Evolutionary conservation across 2,888 invertebrate species (phyloP).

Genomic region (Acronicta leporina): DNA sequence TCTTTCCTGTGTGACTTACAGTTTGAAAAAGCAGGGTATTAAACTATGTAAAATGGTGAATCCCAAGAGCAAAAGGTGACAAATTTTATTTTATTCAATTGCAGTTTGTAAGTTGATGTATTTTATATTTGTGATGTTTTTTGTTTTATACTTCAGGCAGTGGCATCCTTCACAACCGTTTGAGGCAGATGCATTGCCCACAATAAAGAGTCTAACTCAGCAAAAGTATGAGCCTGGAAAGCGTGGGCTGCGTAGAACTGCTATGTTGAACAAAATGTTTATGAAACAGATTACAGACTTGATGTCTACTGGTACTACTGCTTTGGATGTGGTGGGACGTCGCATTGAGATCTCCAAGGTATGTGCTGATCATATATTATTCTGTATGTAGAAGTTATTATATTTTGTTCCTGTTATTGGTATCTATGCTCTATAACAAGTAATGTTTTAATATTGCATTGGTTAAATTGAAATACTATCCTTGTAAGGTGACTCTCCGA

Average conservation of each 20-base stretch:
- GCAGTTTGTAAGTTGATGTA: background rate
- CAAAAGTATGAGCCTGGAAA: constrained; percentile 86
- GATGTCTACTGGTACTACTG: constrained; percentile 92
- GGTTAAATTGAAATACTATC: too few relatives aligned
- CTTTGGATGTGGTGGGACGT: constrained; percentile 90
- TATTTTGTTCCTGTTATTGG: too few relatives aligned
- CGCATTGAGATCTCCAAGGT: constrained; percentile 93
- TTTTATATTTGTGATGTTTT: background rate
- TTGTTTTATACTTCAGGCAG: constrained; percentile 72
- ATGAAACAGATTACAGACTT: constrained; percentile 94
- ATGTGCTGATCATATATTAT: constrained; percentile 10
- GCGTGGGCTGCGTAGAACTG: constrained; percentile 88
- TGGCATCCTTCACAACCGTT: constrained; percentile 70
- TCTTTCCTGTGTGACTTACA: constrained; percentile 65
- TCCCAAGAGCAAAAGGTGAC: constrained; percentile 76
- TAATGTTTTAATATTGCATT: too few relatives aligned
- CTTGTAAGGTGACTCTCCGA: too few relatives aligned
- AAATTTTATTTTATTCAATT: background rate
- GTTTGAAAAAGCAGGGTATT: constrained; percentile 76
- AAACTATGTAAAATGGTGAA: constrained; percentile 83
- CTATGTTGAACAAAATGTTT: constrained; percentile 93
- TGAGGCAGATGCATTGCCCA: constrained; percentile 69
- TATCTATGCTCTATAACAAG: too few relatives aligned
- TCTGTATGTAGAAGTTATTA: background rate
- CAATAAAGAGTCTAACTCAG: constrained; percentile 79